phyloP scores from a whole-genome alignment of 2,888 invertebrate species.

The Portevinia maculata region DNA sequence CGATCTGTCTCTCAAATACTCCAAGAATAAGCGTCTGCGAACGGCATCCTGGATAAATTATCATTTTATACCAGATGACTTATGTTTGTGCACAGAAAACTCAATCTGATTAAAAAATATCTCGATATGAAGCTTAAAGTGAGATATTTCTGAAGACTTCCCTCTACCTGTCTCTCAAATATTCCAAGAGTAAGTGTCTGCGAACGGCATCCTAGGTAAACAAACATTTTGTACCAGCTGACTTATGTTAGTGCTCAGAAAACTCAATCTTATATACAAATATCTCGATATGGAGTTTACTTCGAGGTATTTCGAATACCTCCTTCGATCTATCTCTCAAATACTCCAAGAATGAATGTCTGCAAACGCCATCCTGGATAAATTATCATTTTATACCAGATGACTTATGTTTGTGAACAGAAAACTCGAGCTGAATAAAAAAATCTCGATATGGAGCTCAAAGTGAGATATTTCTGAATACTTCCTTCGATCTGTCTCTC shows the following conservation, averaged over 20 bases:
- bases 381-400: conserved; percentile 12
- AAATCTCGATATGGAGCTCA: too few relatives aligned
- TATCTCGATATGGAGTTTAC: not conserved
- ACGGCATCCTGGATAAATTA: conserved; percentile 7
- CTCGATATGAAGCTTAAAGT: too few relatives aligned
- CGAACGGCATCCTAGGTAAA: too few relatives aligned
- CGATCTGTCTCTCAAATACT: conserved; percentile 4
- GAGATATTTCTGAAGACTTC: too few relatives aligned
- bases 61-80: conserved; percentile 9
- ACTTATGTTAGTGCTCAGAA: too few relatives aligned
- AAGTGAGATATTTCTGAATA: too few relatives aligned
- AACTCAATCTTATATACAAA: too few relatives aligned
- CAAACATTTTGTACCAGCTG: too few relatives aligned
- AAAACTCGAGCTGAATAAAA: not conserved
- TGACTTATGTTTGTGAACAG: conserved; percentile 2
- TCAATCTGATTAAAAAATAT: too few relatives aligned
- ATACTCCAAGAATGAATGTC: not conserved
- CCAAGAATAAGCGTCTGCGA: not conserved
- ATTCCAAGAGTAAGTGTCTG: too few relatives aligned
- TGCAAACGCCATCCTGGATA: conserved; percentile 7
- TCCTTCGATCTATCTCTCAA: not conserved
- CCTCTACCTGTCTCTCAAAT: too few relatives aligned
- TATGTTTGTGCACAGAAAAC: not conserved
- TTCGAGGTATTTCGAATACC: not conserved
- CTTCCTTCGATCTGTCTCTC: too few relatives aligned